Evolutionary conservation across 2,888 invertebrate genomes (phyloP).

Genomic region (Brenthis ino): DNA sequence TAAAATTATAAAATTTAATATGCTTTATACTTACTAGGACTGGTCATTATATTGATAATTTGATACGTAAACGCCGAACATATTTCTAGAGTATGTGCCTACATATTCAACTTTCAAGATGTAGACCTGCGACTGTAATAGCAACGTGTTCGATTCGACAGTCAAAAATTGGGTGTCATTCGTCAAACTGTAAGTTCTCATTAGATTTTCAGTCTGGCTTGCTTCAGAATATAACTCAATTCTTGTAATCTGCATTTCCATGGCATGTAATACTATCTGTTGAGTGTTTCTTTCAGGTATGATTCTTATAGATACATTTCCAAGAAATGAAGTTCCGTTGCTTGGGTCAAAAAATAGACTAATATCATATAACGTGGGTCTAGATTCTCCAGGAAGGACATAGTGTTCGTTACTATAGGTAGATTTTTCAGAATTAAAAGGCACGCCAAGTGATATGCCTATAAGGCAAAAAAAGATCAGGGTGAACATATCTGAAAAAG

Average conservation of each 20-base stretch:
- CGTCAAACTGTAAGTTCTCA: conserved; percentile 44
- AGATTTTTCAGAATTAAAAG: conserved; percentile 42
- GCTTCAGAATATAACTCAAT: conserved; percentile 50
- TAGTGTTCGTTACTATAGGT: conserved; percentile 55
- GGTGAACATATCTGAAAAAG: conserved; percentile 68
- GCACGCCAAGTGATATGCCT: conserved; percentile 53
- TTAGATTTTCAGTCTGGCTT: conserved; percentile 45
- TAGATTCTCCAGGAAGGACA: conserved; percentile 77
- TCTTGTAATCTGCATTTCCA: conserved; percentile 61
- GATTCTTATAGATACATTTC: conserved; percentile 70
- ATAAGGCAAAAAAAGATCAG: conserved; percentile 56
- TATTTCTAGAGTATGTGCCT: conserved; percentile 80
- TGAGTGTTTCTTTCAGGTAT: conserved; percentile 51
- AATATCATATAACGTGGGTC: conserved; percentile 80
- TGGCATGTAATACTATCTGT: conserved; percentile 71
- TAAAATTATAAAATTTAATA: neutral
- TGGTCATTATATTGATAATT: conserved; percentile 62
- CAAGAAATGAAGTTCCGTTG: conserved; percentile 64
- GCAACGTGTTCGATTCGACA: conserved; percentile 58
- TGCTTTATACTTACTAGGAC: conserved; percentile 57
- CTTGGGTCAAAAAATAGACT: conserved; percentile 72
- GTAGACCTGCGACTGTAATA: conserved; percentile 67
- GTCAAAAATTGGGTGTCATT: conserved; percentile 75
- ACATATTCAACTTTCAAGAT: conserved; percentile 79
- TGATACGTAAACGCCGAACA: conserved; percentile 85